Conservation (phyloP, 2,888 invertebrate genomes). For the Mylabris sibirica region DNA sequence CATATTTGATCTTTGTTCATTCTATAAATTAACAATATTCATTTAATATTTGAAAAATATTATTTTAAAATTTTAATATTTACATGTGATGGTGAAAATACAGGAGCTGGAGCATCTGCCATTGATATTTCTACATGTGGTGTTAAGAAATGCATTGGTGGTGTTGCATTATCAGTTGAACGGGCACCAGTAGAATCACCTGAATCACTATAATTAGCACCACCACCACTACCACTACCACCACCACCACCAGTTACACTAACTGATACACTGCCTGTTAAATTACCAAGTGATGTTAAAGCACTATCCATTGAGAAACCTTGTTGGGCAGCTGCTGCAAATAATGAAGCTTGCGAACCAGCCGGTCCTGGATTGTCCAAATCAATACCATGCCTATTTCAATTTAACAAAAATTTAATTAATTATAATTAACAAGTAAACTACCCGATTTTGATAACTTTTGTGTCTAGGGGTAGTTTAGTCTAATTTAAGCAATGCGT, state of each 20-base stretch:
- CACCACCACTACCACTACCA: constrained; percentile 53
- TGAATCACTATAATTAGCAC: constrained; percentile 79
- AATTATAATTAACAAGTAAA: no score
- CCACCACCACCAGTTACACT: constrained; percentile 56
- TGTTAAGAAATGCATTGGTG: constrained; percentile 90
- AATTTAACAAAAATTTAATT: no score
- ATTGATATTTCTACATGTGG: constrained; percentile 92
- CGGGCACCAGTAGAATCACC: constrained; percentile 82
- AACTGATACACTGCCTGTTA: constrained; percentile 68
- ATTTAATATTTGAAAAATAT: neutral
- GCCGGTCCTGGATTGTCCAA: constrained; percentile 88
- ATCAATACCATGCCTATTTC: constrained; percentile 84
- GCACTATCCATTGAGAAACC: constrained; percentile 60
- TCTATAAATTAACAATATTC: constrained; percentile 43
- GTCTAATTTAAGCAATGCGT: no score
- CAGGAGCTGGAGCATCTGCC: constrained; percentile 79
- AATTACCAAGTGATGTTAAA: constrained; percentile 66
- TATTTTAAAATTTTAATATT: constrained; percentile 17
- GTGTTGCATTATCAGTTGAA: constrained; percentile 86
- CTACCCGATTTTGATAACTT: no score
- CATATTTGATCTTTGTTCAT: constrained; percentile 54
- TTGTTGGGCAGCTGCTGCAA: constrained; percentile 69
- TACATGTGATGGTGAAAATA: constrained; percentile 67
- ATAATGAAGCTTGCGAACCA: constrained; percentile 77
- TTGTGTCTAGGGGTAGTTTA: no score